Percentiles rank a stretch among this genome's conserved stretches.
Evolutionary conservation across 2,888 invertebrate genomes (phyloP).

Genomic region (Tortricodes alternella): DNA sequence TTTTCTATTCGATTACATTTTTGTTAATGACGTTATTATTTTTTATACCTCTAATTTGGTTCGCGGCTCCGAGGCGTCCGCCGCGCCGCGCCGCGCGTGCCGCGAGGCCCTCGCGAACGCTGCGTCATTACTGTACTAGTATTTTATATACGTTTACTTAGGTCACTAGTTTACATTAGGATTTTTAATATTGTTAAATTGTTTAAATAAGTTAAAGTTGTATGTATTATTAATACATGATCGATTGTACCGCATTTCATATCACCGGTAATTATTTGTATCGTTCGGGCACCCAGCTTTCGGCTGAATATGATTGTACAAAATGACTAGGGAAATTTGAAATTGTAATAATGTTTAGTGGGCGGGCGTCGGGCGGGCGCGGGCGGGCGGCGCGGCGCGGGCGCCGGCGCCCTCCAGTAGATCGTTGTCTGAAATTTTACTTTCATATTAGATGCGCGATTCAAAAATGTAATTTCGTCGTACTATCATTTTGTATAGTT

Average conservation of each 20-base stretch:
- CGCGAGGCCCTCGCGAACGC: constrained; percentile 58
- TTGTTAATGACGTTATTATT: constrained; percentile 79
- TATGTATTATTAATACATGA: constrained; percentile 76
- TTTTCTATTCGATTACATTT: constrained; percentile 80
- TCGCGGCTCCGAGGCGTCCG: constrained; percentile 46
- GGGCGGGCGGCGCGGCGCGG: constrained; percentile 29
- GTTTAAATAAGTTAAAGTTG: constrained; percentile 80
- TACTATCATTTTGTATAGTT: constrained; percentile 82
- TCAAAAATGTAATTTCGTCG: constrained; percentile 77
- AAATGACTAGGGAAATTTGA: constrained; percentile 68
- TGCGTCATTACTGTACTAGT: constrained; percentile 62
- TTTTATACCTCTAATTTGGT: constrained; percentile 63
- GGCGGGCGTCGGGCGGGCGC: constrained; percentile 45
- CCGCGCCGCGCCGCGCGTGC: constrained; percentile 39
- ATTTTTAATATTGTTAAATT: constrained; percentile 78
- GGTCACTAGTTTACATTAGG: constrained; percentile 77
- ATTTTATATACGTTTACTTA: constrained; percentile 72
- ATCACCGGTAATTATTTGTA: constrained; percentile 62
- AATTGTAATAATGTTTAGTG: constrained; percentile 68
- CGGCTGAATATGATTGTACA: constrained; percentile 79
- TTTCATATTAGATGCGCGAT: constrained; percentile 77
- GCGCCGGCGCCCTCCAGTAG: constrained; percentile 54
- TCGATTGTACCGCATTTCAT: constrained; percentile 72
- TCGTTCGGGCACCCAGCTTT: constrained; percentile 74
- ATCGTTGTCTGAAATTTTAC: constrained; percentile 71